Base-by-base conservation (phyloP, 2,797 vertebrate species). In the Anisognathus igniventris region DNA sequence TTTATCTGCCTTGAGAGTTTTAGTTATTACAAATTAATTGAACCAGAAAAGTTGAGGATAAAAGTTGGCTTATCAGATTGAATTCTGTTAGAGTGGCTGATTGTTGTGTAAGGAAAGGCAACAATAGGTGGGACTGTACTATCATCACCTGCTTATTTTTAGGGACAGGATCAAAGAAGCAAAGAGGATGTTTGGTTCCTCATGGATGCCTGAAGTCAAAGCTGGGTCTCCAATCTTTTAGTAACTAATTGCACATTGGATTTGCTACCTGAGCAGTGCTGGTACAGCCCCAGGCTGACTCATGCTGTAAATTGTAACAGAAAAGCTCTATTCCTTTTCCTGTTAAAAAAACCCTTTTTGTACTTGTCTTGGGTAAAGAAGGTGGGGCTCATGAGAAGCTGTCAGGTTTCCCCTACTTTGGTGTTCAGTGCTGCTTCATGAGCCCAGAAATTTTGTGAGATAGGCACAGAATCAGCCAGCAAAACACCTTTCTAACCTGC, bases 71-170 rank as follows among this genome's bases (percentile, higher is more conserved):
- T 71, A 77, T 93, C 66, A 84, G 42, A 67, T n/a, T 86, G 50
- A 92, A 86, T 90, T 92, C 39, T 74, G 73, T 67, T 96, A 39
- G 90, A 84, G 45, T 80, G 84, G 37, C 70, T 85, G 58, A 65
- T 44, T 75, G 51, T 72, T 79, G 68, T 20, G 21, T 20, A 45
- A 79, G 30, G 61, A 90, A 87, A 72, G 61, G 57, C 89, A 92
- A 90, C 50, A 94, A 54, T 80, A 80, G 78, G 37, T 83, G 87
- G 72, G 80, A 81, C 33, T 82, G 54, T 71, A 30, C 53, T 88
- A 65, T 96, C 82, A 79, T 93, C 92, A 76, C 66, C 89, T 95
- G 80, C 71, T 95, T 95, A 93, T 97, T 96, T 86, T 92, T 94
- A 82, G 74, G 74, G 70, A 23, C 33, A 76, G 27, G 51, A 93